phyloP scores from a whole-genome alignment of 2,888 invertebrate species.

The Steinernema hermaphroditum region DNA sequence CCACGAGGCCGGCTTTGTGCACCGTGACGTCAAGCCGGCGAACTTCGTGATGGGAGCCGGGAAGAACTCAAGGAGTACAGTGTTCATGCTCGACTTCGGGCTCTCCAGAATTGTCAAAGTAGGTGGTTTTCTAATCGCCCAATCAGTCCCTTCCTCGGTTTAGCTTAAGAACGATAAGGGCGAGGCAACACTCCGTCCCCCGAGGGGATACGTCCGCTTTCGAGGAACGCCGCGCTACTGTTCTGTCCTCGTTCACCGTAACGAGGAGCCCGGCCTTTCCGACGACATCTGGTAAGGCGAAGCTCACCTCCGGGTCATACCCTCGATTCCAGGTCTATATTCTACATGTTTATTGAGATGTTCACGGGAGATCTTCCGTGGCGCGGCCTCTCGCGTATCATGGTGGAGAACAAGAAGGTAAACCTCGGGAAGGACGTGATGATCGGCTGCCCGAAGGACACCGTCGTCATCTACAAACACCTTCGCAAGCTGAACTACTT shows the following conservation, averaged over 20 bases:
- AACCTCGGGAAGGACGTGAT: background rate
- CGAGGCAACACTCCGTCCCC: background rate
- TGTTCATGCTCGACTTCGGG: conserved; percentile 47
- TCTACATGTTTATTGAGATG: conserved; percentile 47
- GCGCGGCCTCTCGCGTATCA: background rate
- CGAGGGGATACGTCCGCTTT: conserved; percentile 25
- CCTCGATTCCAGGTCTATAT: conserved; percentile 29
- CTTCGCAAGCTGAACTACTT: conserved; percentile 21
- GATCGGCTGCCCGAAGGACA: conserved; percentile 18
- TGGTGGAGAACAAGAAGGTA: background rate
- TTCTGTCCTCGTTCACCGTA: conserved; percentile 43
- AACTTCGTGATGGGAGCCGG: conserved; percentile 47
- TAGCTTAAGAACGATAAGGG: background rate
- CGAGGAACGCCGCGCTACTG: conserved; percentile 48
- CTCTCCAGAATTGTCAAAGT: conserved; percentile 41
- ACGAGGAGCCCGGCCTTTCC: conserved; percentile 47
- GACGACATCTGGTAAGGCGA: conserved; percentile 44
- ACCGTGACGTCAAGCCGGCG: conserved; percentile 49
- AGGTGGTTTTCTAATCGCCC: background rate
- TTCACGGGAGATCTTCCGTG: conserved; percentile 41
- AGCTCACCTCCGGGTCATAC: background rate
- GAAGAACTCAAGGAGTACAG: conserved; percentile 32
- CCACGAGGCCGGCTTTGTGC: conserved; percentile 43
- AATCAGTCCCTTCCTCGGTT: background rate
- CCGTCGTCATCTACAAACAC: conserved; percentile 20